Conservation (phyloP, 2,888 invertebrate genomes). For the Drosophila putrida region DNA sequence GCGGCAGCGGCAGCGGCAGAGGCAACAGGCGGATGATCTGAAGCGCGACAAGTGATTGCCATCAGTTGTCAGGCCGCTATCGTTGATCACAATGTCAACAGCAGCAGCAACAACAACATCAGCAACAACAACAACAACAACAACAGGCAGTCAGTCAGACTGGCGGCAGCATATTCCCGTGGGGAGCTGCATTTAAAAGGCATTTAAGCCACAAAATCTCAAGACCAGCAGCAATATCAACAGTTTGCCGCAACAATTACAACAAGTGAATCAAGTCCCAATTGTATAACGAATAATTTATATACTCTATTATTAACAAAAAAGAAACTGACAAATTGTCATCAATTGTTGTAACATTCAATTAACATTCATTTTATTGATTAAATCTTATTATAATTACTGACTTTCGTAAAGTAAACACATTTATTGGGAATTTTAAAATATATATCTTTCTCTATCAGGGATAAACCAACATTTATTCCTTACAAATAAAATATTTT, state of each 20-base stretch:
- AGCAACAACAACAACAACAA: constrained; percentile 59
- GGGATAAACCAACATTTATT: no score
- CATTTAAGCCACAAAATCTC: constrained; percentile 79
- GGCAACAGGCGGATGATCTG: constrained; percentile 77
- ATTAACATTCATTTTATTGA: neutral
- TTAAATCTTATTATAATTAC: neutral
- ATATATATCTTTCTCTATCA: no score
- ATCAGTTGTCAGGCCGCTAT: constrained; percentile 80
- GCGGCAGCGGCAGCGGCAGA: constrained; percentile 15
- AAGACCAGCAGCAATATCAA: constrained; percentile 67
- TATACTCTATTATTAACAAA: constrained; percentile 21
- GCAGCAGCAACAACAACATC: constrained; percentile 57
- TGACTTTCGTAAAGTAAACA: no score
- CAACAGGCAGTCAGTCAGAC: constrained; percentile 58
- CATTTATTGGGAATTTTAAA: neutral
- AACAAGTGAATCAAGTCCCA: constrained; percentile 39
- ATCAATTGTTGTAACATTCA: neutral
- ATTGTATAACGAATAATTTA: constrained; percentile 32
- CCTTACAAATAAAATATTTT: no score
- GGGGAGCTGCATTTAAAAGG: constrained; percentile 81
- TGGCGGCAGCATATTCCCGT: constrained; percentile 76
- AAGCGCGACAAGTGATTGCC: constrained; percentile 81
- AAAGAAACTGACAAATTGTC: constrained; percentile 4
- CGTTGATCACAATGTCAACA: constrained; percentile 81
- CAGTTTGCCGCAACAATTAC: constrained; percentile 68